Evolutionary conservation across 1,140 invertebrate genomes (phyloP), one percentile per base, ranked within the genome.

Genomic region (Notospermus geniculatus): DNA sequence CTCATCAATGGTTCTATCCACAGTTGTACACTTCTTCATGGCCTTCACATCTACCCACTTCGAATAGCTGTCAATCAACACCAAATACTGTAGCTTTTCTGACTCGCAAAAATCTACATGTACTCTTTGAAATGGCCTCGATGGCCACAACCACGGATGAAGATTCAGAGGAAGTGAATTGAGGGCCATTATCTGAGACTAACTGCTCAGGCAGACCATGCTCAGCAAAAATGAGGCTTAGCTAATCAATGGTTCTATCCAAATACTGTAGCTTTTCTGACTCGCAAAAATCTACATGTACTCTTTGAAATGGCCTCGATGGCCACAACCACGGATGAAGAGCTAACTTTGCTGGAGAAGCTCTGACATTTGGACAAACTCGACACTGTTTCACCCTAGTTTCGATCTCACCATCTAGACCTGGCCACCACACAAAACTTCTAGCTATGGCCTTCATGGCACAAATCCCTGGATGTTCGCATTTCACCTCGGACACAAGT

Each of bases 101-200:
- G 28, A 2, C 15, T 41, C 2, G 2, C 17, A 27, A 25, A 59
- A 62, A 39, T 59, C 62, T 1, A 57, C 52, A 50, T 54, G 30
- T 11, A 62, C 11, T 15, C 50, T n/a, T 17, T 22, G 17, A 50
- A 52, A 52, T 7, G 11, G n/a, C 39, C 27, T 15, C 13, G 2
- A 27, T 1, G 29, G 17, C 2, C 30, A n/a, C 27, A 60, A n/a
- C n/a, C n/a, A n/a, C n/a, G n/a, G n/a, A n/a, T n/a, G n/a, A n/a
- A 60, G 60, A 64, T 36, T 64, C 62, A 22, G 36, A 7, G 23
- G 55, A 59, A 5, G 32, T 22, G 59, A 66, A 66, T 53, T 59
- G 57, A 2, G 57, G 52, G n/a, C 54, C 62, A 60, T 64, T 66
- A 29, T 64, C 61, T 23, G 27, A 43, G 9, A 66, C 62, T 22